These are phyloP conservation scores for Turnix velox DNA, from an alignment of 2,113 vertebrate genomes.

Conservation along the genomic window DNA sequence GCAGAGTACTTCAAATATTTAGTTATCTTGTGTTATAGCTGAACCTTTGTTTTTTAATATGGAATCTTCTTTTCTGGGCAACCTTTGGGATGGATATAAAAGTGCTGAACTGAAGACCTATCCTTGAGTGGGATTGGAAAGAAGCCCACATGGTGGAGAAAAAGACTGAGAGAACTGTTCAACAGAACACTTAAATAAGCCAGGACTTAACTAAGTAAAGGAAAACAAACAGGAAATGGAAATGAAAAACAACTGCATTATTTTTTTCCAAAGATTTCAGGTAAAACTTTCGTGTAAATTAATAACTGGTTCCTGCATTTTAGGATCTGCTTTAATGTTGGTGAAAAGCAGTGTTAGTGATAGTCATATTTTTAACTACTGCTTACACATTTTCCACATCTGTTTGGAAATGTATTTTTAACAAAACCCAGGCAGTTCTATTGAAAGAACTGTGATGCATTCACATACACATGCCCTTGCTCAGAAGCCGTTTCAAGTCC, in stretches of 20 bases:
- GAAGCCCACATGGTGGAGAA: neutral
- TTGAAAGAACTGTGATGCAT: neutral
- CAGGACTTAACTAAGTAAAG: neutral
- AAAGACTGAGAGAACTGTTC: neutral
- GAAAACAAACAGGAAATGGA: neutral
- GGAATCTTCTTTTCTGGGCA: conserved; percentile 12
- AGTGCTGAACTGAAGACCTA: neutral
- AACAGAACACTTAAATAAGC: neutral
- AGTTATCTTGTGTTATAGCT: neutral
- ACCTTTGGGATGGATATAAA: neutral
- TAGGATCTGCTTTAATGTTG: neutral
- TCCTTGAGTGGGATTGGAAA: neutral
- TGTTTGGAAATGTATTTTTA: conserved; percentile 9
- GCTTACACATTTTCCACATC: neutral
- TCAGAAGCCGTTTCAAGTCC: neutral
- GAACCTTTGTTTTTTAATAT: neutral
- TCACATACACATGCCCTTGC: neutral
- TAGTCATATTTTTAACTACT: neutral
- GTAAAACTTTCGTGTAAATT: neutral
- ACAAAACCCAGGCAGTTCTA: neutral
- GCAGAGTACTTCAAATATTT: neutral
- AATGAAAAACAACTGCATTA: neutral
- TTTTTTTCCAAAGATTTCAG: neutral
- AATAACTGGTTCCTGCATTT: neutral
- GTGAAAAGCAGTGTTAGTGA: neutral